A percentile compares a stretch with the other conserved stretches of the same genome.
Evolutionary conservation across 2,113 vertebrate species (phyloP).

Genomic region (Campylomormyrus numenius): DNA sequence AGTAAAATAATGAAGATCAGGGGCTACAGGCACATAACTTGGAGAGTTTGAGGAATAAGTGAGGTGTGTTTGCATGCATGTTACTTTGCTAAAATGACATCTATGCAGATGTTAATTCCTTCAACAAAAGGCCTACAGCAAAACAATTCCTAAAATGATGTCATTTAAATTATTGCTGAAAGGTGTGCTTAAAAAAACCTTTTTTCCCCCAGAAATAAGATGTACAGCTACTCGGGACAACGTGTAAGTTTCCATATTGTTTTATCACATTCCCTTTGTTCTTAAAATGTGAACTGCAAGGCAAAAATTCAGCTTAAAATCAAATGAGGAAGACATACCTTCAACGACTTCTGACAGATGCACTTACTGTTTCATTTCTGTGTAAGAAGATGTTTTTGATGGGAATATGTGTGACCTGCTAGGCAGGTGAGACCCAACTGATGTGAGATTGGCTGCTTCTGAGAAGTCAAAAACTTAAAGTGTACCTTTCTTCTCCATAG

Average conservation of each 20-base stretch:
- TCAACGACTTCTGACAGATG: background rate
- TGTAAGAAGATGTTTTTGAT: background rate
- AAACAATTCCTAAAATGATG: background rate
- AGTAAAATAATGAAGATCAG: background rate
- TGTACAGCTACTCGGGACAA: constrained; percentile 58
- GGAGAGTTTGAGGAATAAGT: background rate
- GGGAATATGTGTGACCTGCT: background rate
- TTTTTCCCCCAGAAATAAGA: constrained; percentile 55
- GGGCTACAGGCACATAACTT: background rate
- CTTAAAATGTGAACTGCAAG: background rate
- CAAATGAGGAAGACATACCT: background rate
- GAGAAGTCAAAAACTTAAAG: background rate
- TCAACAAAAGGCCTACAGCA: too few relatives aligned
- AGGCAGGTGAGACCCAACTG: constrained; percentile 15
- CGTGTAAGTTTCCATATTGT: constrained; percentile 47
- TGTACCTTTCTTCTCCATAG: constrained; percentile 20
- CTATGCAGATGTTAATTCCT: background rate
- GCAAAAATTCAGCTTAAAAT: background rate
- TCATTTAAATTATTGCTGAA: constrained; percentile 28
- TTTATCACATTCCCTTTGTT: constrained; percentile 9
- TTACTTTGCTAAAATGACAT: background rate
- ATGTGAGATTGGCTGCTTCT: background rate
- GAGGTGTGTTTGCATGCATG: background rate
- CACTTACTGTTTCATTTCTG: background rate
- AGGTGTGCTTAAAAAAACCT: constrained; percentile 23